A percentile compares a stretch with the other conserved stretches of the same genome.
Evolutionary conservation across 2,888 invertebrate species (phyloP).

Genomic region (Ectropis crepuscularia): DNA sequence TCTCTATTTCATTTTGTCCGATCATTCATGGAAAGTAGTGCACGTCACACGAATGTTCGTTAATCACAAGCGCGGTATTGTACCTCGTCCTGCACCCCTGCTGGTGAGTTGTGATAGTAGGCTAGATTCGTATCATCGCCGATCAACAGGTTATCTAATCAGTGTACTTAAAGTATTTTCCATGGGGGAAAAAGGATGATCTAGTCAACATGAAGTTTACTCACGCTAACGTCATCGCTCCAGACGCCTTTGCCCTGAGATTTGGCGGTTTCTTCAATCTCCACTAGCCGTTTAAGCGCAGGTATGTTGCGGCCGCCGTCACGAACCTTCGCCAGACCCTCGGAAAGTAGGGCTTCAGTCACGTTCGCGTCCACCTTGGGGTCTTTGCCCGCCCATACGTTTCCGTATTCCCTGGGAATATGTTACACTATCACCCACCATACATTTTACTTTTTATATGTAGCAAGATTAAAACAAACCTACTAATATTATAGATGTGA

Average conservation of each 20-base stretch:
- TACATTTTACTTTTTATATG: no score
- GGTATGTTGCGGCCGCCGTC: conserved; percentile 85
- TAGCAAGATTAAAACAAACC: no score
- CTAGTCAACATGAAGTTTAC: conserved; percentile 8
- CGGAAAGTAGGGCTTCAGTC: conserved; percentile 93
- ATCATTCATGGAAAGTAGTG: no score
- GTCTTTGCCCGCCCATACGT: conserved; percentile 94
- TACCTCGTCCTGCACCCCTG: no score
- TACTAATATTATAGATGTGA: no score
- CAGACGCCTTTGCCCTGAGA: conserved; percentile 94
- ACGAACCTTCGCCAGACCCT: conserved; percentile 94
- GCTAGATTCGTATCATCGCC: no score
- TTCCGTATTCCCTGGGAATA: conserved; percentile 89
- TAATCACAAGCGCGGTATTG: no score
- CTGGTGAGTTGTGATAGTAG: no score
- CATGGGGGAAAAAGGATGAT: background rate
- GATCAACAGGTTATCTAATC: no score
- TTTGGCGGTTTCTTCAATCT: conserved; percentile 96
- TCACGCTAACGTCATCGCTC: conserved; percentile 77
- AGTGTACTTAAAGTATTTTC: background rate
- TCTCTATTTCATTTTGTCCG: no score
- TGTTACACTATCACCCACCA: no score
- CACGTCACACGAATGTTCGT: no score
- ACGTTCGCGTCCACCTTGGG: conserved; percentile 92
- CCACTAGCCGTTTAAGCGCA: conserved; percentile 88